Conservation (phyloP, 2,113 vertebrate genomes). For the Edolisoma coerulescens region DNA sequence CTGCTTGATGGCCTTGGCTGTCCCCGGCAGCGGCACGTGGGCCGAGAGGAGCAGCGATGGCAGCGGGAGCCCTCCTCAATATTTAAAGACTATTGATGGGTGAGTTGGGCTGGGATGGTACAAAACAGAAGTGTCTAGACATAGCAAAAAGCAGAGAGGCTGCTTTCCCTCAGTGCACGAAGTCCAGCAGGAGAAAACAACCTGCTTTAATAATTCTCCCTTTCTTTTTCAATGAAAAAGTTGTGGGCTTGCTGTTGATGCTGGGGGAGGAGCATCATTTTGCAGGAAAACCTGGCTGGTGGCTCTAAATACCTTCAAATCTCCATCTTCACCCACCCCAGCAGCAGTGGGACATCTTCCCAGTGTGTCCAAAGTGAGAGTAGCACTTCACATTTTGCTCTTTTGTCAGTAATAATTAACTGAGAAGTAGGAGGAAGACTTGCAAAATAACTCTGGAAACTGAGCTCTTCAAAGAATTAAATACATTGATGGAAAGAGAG, state of each 20-base stretch:
- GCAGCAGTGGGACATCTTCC: not conserved
- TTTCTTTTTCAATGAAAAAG: not conserved
- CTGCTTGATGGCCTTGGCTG: not conserved
- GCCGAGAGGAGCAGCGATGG: not conserved
- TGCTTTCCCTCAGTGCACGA: rapidly evolving
- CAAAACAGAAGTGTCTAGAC: not conserved
- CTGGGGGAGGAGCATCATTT: rapidly evolving
- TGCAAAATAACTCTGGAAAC: not conserved
- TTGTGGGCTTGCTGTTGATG: rapidly evolving
- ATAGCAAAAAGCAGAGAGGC: not conserved
- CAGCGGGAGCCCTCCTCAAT: slow-evolving; percentile 1
- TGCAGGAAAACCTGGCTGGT: not conserved
- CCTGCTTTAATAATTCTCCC: not conserved
- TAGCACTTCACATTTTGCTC: not conserved
- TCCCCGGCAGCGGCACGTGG: rapidly evolving
- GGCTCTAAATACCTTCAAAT: not conserved
- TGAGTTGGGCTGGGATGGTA: not conserved
- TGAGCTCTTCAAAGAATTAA: not conserved
- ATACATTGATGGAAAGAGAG: not conserved
- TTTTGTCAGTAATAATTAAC: not conserved
- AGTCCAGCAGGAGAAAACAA: not conserved
- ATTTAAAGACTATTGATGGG: slow-evolving; percentile 23
- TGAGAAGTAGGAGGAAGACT: not conserved
- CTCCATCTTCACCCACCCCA: not conserved
- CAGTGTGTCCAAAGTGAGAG: not conserved